Conservation (phyloP, 1,140 invertebrate genomes). For the Melanaphis sacchari region DNA sequence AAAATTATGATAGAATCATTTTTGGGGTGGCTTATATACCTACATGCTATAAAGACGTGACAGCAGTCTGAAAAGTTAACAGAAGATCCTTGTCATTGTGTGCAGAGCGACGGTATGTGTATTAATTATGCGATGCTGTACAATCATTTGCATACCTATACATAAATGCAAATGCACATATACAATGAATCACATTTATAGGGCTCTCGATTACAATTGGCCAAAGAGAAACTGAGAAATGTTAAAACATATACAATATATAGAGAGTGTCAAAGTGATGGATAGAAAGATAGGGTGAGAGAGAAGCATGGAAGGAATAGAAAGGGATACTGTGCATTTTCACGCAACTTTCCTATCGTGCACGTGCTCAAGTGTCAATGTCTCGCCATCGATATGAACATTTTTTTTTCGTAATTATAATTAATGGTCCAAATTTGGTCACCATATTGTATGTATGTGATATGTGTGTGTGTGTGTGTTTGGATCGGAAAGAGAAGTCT, state of each 20-base stretch:
- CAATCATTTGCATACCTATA: constrained; percentile 4
- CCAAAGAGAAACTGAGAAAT: neutral
- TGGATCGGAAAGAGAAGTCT: neutral
- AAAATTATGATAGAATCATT: neutral
- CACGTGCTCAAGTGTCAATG: neutral
- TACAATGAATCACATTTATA: neutral
- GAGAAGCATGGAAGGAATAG: neutral
- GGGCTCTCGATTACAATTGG: neutral
- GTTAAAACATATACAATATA: neutral
- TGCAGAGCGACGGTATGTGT: too few relatives aligned
- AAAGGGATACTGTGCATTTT: neutral
- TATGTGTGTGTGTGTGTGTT: neutral
- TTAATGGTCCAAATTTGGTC: constrained; percentile 14
- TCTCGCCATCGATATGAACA: neutral
- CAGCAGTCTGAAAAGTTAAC: neutral
- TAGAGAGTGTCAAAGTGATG: neutral
- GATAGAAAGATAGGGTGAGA: neutral
- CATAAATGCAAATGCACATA: neutral
- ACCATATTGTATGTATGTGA: neutral
- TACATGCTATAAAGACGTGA: neutral
- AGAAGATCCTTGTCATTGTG: neutral
- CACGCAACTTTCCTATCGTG: neutral
- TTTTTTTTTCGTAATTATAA: constrained; percentile 2
- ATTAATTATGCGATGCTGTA: neutral
- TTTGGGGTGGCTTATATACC: neutral